Evolutionary conservation across 2,113 vertebrate genomes (phyloP).

Genomic region (Gulo gulo): DNA sequence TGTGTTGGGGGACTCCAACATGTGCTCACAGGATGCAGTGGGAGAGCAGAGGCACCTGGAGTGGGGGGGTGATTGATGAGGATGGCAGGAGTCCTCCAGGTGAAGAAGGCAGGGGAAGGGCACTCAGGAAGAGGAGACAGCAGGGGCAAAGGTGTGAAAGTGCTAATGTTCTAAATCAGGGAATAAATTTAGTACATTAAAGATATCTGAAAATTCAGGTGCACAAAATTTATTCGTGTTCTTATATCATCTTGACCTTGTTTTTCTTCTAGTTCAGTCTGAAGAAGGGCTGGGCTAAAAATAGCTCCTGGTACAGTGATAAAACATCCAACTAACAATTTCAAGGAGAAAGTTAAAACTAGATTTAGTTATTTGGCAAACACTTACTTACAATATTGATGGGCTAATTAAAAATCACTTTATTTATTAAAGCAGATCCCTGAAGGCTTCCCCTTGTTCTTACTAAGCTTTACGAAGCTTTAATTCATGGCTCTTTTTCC

Average conservation of each 20-base stretch:
- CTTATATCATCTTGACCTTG: constrained; percentile 69
- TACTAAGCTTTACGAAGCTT: not conserved
- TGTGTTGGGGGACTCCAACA: not conserved
- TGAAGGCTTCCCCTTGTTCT: not conserved
- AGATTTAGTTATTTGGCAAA: constrained; percentile 57
- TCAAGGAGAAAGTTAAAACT: constrained; percentile 56
- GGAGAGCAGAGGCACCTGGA: not conserved
- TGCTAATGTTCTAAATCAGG: not conserved
- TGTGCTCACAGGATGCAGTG: not conserved
- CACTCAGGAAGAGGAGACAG: not conserved
- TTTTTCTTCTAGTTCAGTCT: constrained; percentile 59
- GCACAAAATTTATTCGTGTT: constrained; percentile 35
- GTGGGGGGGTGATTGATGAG: not conserved
- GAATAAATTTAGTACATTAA: not conserved
- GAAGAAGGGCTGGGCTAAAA: constrained; percentile 63
- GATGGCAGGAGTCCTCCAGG: not conserved
- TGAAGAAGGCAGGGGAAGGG: not conserved
- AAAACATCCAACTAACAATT: constrained; percentile 61
- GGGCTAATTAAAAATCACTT: not conserved
- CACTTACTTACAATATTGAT: constrained; percentile 29
- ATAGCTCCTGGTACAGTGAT: constrained; percentile 60
- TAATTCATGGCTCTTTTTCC: not conserved
- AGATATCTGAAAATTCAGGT: constrained; percentile 29
- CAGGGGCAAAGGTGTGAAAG: not conserved
- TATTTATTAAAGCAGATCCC: constrained; percentile 28